Percentiles rank a stretch among this genome's conserved stretches.
Evolutionary conservation across 1,140 invertebrate genomes (phyloP).

Genomic region (Sogatella furcifera): DNA sequence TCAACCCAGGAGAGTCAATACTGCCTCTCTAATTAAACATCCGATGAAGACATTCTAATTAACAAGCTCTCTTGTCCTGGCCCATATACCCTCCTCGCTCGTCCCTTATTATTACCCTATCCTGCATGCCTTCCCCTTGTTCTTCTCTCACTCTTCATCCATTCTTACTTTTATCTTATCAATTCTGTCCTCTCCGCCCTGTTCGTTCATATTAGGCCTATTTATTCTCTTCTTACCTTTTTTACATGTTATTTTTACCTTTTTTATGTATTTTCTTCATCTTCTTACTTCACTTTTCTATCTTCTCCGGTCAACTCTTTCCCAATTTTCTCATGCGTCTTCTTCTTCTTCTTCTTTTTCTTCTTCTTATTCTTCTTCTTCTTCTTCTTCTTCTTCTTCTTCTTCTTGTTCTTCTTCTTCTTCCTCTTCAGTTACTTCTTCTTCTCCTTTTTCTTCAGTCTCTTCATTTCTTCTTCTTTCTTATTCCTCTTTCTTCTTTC

Average conservation of each 20-base stretch:
- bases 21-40: not conserved
- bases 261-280: not conserved
- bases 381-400: conserved; percentile 1
- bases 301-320: too few species aligned
- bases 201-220: too few species aligned
- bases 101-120: not conserved
- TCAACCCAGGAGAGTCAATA: not conserved
- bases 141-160: too few species aligned
- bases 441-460: not conserved
- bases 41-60: conserved; percentile 1
- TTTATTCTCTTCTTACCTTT: too few species aligned
- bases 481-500: not conserved
- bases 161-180: too few species aligned
- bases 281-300: not conserved
- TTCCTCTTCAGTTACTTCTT: not conserved
- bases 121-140: not conserved
- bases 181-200: too few species aligned
- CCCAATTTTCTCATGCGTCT: not conserved
- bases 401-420: conserved; percentile 3
- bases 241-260: too few species aligned
- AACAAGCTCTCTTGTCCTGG: not conserved
- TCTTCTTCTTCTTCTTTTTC: conserved; percentile 6
- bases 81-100: too few species aligned
- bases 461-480: not conserved
- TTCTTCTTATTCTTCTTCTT: conserved; percentile 6